Conservation (phyloP, 2,888 invertebrate genomes). For the Ferdinandea cuprea region DNA sequence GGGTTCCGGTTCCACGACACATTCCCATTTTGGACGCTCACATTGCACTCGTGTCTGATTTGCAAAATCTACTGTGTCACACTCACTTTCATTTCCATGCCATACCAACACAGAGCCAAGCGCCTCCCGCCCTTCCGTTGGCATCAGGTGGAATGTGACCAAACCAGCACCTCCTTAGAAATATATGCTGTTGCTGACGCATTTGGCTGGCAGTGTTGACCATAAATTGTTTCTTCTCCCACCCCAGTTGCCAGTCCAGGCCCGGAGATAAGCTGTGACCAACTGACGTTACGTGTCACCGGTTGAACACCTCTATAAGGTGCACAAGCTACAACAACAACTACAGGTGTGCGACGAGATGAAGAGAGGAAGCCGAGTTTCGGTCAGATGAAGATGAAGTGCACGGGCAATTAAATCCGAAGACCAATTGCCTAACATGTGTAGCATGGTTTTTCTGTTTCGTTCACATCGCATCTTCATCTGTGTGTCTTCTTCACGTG, state of each 20-base stretch:
- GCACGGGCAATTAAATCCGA: conserved; percentile 71
- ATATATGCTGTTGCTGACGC: conserved; percentile 47
- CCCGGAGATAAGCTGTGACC: conserved; percentile 18
- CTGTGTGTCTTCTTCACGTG: conserved; percentile 14
- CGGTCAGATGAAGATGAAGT: conserved; percentile 67
- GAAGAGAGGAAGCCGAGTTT: conserved; percentile 23
- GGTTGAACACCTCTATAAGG: conserved; percentile 55
- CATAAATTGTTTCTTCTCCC: conserved; percentile 47
- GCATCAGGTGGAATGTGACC: conserved; percentile 67
- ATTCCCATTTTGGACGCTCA: conserved; percentile 50
- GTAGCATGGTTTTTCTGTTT: conserved; percentile 60
- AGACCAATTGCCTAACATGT: conserved; percentile 73
- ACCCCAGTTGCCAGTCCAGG: too few relatives aligned
- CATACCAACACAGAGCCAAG: conserved; percentile 8
- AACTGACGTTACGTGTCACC: conserved; percentile 63
- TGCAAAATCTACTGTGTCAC: conserved; percentile 56
- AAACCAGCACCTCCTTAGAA: conserved; percentile 62
- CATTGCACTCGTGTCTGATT: conserved; percentile 51
- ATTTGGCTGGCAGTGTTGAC: conserved; percentile 41
- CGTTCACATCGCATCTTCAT: conserved; percentile 43
- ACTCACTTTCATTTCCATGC: conserved; percentile 65
- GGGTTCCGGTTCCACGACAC: conserved; percentile 25
- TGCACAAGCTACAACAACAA: not conserved
- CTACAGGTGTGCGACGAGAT: conserved; percentile 12
- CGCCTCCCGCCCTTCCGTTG: conserved; percentile 52